Evolutionary conservation across 2,797 vertebrate genomes (phyloP), one percentile per base, ranked within the genome.

Genomic region (Lepidocolaptes lacrymiger): DNA sequence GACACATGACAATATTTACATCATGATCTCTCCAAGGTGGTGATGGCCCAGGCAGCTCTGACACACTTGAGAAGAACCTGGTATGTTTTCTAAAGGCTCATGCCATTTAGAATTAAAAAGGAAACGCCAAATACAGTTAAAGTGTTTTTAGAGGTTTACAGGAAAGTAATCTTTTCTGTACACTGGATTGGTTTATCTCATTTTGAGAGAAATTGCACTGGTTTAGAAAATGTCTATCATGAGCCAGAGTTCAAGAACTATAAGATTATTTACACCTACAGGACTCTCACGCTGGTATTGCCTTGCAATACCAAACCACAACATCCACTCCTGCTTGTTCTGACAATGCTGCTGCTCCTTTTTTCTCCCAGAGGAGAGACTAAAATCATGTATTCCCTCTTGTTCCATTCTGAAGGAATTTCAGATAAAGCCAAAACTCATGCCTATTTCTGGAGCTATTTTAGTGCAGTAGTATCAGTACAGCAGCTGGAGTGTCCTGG

Each of bases 281-380:
- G 49, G 43, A 23, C 36, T 80, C 83, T 91, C 14, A 49, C 18
- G 28, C 68, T 3, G 7, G 41, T 63, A 2, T 58, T 84, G 84
- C 64, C 36, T 58, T 84, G 75, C 49, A 86, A 54, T 56, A 73
- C 44, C 62, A 84, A 67, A 81, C 78, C 58, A 32, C 66, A 91
- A 37, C 59, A 92, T 34, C 49, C 79, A 43, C 9, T 4, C 61
- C 71, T 7, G 1, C 69, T 85, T 86, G 84, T 80, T 88, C 84
- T 64, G 88, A 95, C 94, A 92, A 54, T 11, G 63, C 85, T 89
- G 79, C 69, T 91, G 83, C 39, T 95, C 73, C 61, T 63, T 72
- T 85, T 28, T 37, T 28, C 36, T 85, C 89, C 85, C 89, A 91
- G 56, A 51, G 9, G 54, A 71, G 76, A 93, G 48, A 88, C 74